Conservation (phyloP, 2,888 invertebrate species). For the Lasioglossum figueresi region DNA sequence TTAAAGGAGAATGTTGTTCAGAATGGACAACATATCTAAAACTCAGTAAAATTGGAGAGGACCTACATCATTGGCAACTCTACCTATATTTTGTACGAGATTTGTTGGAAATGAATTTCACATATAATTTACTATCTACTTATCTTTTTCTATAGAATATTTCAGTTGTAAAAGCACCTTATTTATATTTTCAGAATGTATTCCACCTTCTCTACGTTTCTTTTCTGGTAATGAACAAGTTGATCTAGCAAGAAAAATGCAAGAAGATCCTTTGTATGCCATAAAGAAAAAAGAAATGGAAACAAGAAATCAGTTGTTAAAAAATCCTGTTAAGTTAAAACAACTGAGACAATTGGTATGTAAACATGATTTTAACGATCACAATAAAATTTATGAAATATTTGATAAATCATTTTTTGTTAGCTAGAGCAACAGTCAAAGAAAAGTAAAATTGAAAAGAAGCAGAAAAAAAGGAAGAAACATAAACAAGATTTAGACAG, state of each 20-base stretch:
- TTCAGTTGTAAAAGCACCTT: not conserved
- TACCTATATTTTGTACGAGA: not conserved
- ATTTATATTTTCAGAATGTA: constrained; percentile 86
- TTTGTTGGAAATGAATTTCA: not conserved
- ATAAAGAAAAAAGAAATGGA: constrained; percentile 96
- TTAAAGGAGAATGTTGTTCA: no score
- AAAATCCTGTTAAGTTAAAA: constrained; percentile 96
- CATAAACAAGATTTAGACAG: constrained; percentile 80
- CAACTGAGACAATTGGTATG: constrained; percentile 92
- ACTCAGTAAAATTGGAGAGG: no score
- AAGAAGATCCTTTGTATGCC: constrained; percentile 96
- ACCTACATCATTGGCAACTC: no score
- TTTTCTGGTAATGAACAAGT: constrained; percentile 89
- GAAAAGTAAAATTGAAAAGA: constrained; percentile 78
- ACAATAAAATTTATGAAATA: not conserved
- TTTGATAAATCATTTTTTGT: constrained; percentile 34
- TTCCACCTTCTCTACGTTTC: constrained; percentile 89
- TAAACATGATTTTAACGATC: constrained; percentile 3
- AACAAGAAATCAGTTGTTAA: constrained; percentile 91
- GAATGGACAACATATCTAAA: no score
- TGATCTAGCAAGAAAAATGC: constrained; percentile 93
- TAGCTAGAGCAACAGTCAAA: constrained; percentile 85
- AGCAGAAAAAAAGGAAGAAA: constrained; percentile 79
- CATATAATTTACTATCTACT: not conserved
- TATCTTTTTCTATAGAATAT: not conserved